Conservation (phyloP, 1,140 invertebrate species). For the Popillia japonica region DNA sequence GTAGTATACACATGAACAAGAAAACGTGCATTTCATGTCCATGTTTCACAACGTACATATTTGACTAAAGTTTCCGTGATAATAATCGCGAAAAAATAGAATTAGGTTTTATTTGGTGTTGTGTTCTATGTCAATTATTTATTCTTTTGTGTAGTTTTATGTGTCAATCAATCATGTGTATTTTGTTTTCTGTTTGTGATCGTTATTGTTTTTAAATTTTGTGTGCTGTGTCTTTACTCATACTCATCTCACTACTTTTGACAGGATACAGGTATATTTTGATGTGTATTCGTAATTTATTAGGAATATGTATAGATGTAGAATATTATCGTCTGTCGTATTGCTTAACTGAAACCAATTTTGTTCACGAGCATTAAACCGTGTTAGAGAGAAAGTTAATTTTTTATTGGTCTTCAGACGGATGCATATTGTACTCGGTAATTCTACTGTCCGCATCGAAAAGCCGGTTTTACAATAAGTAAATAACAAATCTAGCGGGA, state of each 20-base stretch:
- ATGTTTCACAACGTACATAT: neutral
- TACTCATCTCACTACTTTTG: neutral
- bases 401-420: constrained; percentile 1
- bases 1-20: constrained; percentile 16
- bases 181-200: constrained; percentile 25
- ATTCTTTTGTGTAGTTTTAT: neutral
- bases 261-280: constrained; percentile 29
- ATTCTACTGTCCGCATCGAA: neutral
- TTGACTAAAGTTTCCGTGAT: neutral
- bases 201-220: constrained; percentile 26
- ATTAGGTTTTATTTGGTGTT: neutral
- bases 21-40: constrained; percentile 26
- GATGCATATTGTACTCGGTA: constrained; percentile 26
- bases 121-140: neutral
- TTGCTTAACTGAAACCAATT: neutral
- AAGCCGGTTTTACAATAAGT: constrained; percentile 36
- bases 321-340: neutral
- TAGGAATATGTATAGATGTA: neutral
- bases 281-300: neutral
- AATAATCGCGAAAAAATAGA: neutral
- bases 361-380: neutral
- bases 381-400: constrained; percentile 35
- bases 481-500: constrained; percentile 36
- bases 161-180: constrained; percentile 6
- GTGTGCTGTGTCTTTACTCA: neutral